Conservation (phyloP, 2,888 invertebrate species). For the Eucriotettix oculatus region DNA sequence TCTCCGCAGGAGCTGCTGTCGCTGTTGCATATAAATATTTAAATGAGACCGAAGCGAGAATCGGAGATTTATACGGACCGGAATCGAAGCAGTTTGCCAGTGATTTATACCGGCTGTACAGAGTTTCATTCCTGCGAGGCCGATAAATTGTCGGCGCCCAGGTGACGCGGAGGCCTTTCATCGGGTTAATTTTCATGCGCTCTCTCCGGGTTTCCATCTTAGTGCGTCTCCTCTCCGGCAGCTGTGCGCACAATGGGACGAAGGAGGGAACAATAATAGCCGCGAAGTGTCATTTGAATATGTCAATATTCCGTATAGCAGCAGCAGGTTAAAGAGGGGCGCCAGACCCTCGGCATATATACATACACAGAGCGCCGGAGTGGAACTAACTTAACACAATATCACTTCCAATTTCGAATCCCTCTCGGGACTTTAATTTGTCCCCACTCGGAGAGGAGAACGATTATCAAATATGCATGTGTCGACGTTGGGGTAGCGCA, state of each 20-base stretch:
- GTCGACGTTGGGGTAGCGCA: not conserved
- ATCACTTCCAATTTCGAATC: conserved; percentile 12
- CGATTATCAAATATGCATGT: conserved; percentile 14
- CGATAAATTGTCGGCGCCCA: not conserved
- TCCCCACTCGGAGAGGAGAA: conserved; percentile 6
- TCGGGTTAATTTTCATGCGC: not conserved
- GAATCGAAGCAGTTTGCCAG: not conserved
- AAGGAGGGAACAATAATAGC: conserved; percentile 10
- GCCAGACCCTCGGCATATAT: conserved; percentile 1
- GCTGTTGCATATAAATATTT: too few species aligned
- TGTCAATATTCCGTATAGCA: conserved; percentile 10
- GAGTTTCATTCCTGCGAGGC: not conserved
- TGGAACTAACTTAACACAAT: conserved; percentile 11
- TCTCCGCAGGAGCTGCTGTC: too few species aligned
- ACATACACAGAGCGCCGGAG: conserved; percentile 1
- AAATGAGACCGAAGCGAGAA: not conserved
- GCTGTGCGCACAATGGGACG: not conserved
- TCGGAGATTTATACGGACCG: not conserved
- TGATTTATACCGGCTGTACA: not conserved
- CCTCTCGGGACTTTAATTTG: conserved; percentile 11
- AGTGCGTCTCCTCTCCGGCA: not conserved
- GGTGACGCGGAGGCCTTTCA: not conserved
- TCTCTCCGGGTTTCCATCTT: not conserved
- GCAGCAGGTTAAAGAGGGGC: conserved; percentile 5
- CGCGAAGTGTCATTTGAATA: conserved; percentile 11